phyloP scores from a whole-genome alignment of 2,113 vertebrate genomes.

The Fulmarus glacialis region DNA sequence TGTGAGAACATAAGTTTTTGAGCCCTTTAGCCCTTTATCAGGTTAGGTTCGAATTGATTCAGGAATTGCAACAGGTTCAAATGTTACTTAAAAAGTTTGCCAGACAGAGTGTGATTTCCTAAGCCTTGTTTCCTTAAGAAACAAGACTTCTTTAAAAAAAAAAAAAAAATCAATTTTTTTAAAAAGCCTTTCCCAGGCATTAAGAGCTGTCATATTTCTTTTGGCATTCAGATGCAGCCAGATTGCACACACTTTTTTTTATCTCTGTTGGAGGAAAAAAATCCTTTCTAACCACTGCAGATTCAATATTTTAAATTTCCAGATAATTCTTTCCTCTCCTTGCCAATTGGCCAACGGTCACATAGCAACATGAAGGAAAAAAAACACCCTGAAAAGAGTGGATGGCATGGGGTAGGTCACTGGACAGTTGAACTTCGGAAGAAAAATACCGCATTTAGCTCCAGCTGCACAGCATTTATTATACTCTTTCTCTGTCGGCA shows the following conservation, averaged over 20 bases:
- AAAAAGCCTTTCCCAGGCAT: background rate
- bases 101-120: background rate
- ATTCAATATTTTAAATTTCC: conserved; percentile 32
- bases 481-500: background rate
- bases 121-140: background rate
- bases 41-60: background rate
- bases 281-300: background rate
- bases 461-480: background rate
- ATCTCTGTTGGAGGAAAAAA: background rate
- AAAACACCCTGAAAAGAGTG: background rate
- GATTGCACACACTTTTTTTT: background rate
- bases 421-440: background rate
- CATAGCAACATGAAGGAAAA: background rate
- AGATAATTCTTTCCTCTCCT: background rate
- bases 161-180: background rate
- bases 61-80: background rate
- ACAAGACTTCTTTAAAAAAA: background rate
- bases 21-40: background rate
- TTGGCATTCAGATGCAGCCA: conserved; percentile 42
- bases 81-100: background rate
- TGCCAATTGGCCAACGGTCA: background rate
- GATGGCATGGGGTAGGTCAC: background rate
- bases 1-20: background rate
- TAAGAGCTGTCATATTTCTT: conserved; percentile 20
- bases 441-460: background rate